Percentiles rank a stretch among this genome's conserved stretches.
These are phyloP conservation scores for Cynodonichthys magdalenae DNA, from an alignment of 2,797 vertebrate species.

Conservation along the genomic window DNA sequence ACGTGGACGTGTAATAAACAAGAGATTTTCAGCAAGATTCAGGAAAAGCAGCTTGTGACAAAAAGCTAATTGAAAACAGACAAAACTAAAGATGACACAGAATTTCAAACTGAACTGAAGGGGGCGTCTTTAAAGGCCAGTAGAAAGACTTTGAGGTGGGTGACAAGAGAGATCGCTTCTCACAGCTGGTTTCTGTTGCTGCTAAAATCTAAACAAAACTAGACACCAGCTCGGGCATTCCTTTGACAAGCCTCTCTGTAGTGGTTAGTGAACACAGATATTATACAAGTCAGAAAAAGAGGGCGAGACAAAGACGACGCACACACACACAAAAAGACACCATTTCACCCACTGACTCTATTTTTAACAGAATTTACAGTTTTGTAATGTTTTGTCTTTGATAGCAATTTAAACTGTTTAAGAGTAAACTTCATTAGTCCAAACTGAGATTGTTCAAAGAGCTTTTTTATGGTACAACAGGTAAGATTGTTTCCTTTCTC, in stretches of 20 bases:
- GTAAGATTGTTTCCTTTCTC: too few species aligned
- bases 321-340: background rate
- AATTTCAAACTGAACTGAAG: constrained; percentile 57
- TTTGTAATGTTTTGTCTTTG: too few species aligned
- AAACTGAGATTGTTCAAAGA: too few species aligned
- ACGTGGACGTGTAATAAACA: constrained; percentile 3
- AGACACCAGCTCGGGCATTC: constrained; percentile 54
- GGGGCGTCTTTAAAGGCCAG: constrained; percentile 59
- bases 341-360: too few species aligned
- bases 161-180: constrained; percentile 56
- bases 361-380: too few species aligned
- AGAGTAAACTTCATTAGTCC: too few species aligned
- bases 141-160: constrained; percentile 56
- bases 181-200: constrained; percentile 77
- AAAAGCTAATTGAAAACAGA: constrained; percentile 79
- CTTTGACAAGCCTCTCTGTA: constrained; percentile 55
- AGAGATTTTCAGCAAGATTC: constrained; percentile 46
- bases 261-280: constrained; percentile 44
- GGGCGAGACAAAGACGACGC: constrained; percentile 11
- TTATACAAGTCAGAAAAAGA: constrained; percentile 53
- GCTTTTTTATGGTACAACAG: too few species aligned
- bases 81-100: constrained; percentile 59
- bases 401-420: too few species aligned
- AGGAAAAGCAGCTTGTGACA: constrained; percentile 77
- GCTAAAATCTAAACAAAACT: constrained; percentile 52